Conservation (phyloP, 37 sponge, comb jelly and placozoan species). For the Oopsacas minuta region DNA sequence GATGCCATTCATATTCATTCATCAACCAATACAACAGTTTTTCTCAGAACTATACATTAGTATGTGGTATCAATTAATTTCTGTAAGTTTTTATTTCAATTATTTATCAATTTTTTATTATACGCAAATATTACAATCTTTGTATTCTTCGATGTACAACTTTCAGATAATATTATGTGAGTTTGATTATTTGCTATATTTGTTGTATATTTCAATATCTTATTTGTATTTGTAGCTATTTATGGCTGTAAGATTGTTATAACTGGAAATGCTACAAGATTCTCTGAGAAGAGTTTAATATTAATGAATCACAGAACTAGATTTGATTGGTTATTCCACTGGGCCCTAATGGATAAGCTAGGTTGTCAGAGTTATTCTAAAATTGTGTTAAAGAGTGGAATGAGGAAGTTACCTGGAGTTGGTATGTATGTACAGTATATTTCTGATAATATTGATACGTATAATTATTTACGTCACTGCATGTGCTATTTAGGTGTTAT, state of each 20-base stretch:
- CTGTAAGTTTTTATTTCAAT: neutral
- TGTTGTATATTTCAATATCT: too few species aligned
- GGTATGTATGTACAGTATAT: slow-evolving; percentile 26
- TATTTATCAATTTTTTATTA: neutral
- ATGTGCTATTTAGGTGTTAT: slow-evolving; percentile 37
- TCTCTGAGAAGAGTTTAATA: slow-evolving; percentile 22
- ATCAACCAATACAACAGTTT: neutral
- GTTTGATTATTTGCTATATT: neutral
- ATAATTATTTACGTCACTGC: too few species aligned
- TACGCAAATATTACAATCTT: too few species aligned
- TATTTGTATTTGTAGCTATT: neutral
- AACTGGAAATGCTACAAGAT: neutral
- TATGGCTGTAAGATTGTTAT: neutral
- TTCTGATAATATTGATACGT: too few species aligned
- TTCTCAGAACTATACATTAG: neutral
- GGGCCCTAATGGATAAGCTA: slow-evolving; percentile 34
- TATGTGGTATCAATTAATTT: neutral
- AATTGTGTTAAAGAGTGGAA: slow-evolving; percentile 32
- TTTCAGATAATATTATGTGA: neutral
- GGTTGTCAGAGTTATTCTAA: slow-evolving; percentile 47
- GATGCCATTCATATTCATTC: neutral
- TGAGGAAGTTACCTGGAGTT: slow-evolving; percentile 32
- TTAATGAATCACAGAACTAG: slow-evolving; percentile 69
- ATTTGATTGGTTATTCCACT: slow-evolving; percentile 67
- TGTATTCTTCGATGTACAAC: neutral